Base-by-base conservation (phyloP, 2,797 vertebrate species). In the Peromyscus attwateri region DNA sequence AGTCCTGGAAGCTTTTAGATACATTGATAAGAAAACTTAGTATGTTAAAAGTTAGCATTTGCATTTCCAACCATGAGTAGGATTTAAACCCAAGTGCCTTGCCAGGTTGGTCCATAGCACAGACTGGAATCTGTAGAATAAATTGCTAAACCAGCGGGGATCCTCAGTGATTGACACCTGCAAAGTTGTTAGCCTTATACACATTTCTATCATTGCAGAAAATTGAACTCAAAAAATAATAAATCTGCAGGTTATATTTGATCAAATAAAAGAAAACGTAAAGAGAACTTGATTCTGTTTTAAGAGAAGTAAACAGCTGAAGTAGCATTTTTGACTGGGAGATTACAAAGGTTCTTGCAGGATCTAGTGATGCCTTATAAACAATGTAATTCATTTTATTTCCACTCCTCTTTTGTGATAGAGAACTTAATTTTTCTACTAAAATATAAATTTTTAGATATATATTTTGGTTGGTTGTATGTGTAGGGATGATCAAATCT, bases 31-130 rank as follows among this genome's bases (percentile, higher is more conserved):
- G 80, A 87, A 88, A n/a, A 23, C 5, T 57, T 93, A 5, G 1
- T 37, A 71, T 84, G 84, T 83, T 46, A 96, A 91, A 85, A 64
- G 21, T 79, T 89, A 83, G 62, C 17, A 79, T 94, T 95, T 82
- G 17, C 0, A 60, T 94, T 89, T 94, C 94, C 27, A 87, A 31
- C 17, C 13, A 80, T 66, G 66, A 92, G 11, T 89, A 70, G 89
- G 70, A 29, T 8, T 83, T 84, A 70, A 95, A 87, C 6, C 57
- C 25, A 62, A 62, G 7, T 43, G 27, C 7, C 57, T 40, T 27
- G 13, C 25, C 25, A 64, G 27, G 17, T 9, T 37, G 34, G 34
- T 70, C 37, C 19, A 73, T 82, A 95, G 52, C 17, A 71, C 55
- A 93, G 6, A 62, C 27, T 80, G 89, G 43, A 55, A 55, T 16